Base-by-base conservation (phyloP, 2,888 invertebrate genomes). In the Patella caerulea region DNA sequence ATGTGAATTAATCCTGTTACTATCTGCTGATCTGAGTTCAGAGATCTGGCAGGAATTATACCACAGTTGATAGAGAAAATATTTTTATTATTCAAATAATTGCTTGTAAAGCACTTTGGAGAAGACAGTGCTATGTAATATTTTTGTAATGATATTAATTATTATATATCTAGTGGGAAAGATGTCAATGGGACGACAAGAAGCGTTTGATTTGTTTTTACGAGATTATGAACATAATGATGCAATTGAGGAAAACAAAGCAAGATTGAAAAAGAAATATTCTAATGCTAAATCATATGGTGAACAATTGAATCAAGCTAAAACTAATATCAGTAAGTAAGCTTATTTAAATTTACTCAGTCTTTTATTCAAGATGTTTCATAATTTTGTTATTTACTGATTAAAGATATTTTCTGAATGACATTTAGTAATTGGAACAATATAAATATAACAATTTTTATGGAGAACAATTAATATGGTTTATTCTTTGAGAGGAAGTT, bases 141-240 rank as follows among this genome's bases (percentile, higher is more conserved):
- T 11, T 7, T 14, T 52, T 17, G n/a, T 15, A 19, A 17, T 45
- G 9, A 74, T 72, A 19, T 72, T 15, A 29, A 55, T 59, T 52
- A 34, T 76, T 78, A 59, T 65, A 73, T 55, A 78, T 83, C 45
- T 84, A 91, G 91, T 91, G 86, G 91, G 91, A 19, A 87, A 91
- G 34, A 87, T 92, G 89, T 92, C 92, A 0, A 77, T 88, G 76
- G 91, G 91, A 29, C 84, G 91, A 78, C 90, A 91, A 78, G 91
- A 92, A 83, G 92, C 92, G 4, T 92, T 91, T 86, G 91, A 92
- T 78, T 85, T 90, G 56, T 91, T 91, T 83, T 83, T 90, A 72
- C 81, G 90, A 71, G 91, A 91, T 77, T 91, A 91, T 79, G 80
- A 84, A 11, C 86, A 89, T 29, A 89, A 89, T 80, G 77, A 84